Conservation (phyloP, 2,113 vertebrate genomes). For the Cettia cetti region DNA sequence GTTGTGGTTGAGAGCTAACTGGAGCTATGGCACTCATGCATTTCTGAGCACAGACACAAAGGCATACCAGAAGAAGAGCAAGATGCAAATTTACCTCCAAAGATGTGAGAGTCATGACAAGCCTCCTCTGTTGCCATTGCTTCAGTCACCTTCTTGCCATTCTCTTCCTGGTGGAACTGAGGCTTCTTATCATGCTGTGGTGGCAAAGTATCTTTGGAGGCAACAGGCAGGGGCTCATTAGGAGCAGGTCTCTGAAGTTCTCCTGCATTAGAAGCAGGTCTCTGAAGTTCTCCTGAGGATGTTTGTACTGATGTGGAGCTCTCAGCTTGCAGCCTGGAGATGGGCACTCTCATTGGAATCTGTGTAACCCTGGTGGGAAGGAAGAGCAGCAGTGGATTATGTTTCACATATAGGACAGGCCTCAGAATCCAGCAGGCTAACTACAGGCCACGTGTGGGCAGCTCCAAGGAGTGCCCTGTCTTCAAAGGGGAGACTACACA, state of each 20-base stretch:
- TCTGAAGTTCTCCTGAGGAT: not conserved
- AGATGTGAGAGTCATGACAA: not conserved
- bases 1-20: not conserved
- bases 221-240: not conserved
- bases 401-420: not conserved
- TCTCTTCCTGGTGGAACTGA: not conserved
- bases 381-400: not conserved
- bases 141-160: not conserved
- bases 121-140: not conserved
- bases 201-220: not conserved
- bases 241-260: not conserved
- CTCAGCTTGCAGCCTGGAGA: not conserved
- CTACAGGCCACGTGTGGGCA: not conserved
- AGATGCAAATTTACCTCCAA: slow-evolving; percentile 32
- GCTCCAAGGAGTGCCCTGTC: not conserved
- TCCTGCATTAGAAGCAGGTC: not conserved
- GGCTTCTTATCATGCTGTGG: not conserved
- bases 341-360: slow-evolving; percentile 45
- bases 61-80: not conserved
- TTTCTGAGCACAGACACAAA: not conserved
- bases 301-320: not conserved
- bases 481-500: not conserved
- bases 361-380: slow-evolving; percentile 10
- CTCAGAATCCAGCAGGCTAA: not conserved
- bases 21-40: not conserved